A percentile compares a stretch with the other conserved stretches of the same genome.
phyloP scores from a whole-genome alignment of 2,797 vertebrate species.

The Meriones psammophilus region DNA sequence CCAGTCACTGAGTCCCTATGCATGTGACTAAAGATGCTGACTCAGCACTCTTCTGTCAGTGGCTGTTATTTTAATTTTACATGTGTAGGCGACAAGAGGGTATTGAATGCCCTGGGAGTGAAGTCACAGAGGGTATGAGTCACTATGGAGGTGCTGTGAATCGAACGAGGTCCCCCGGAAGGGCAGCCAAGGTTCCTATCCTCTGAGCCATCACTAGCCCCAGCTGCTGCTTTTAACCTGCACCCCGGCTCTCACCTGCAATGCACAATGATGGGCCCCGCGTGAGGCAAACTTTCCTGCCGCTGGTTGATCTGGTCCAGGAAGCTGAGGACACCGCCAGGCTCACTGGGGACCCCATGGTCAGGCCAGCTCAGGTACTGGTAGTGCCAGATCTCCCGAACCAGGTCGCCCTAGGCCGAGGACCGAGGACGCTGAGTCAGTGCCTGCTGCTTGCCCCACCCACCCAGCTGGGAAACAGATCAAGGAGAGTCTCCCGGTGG shows the following conservation, averaged over 20 bases:
- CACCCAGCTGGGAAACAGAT: not conserved
- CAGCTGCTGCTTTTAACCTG: not conserved
- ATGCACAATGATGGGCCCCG: slow-evolving; percentile 96
- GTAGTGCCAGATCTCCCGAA: slow-evolving; percentile 94
- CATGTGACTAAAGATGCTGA: not conserved
- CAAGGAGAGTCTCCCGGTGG: not conserved
- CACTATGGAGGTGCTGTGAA: not conserved
- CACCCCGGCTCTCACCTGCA: slow-evolving; percentile 92
- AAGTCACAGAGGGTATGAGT: not conserved
- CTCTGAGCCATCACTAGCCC: not conserved
- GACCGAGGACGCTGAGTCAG: not conserved
- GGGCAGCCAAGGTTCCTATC: not conserved
- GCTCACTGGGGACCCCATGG: slow-evolving; percentile 95
- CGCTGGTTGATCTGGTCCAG: slow-evolving; percentile 94
- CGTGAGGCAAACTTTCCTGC: slow-evolving; percentile 89
- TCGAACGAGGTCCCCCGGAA: not conserved
- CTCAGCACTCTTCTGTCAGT: not conserved
- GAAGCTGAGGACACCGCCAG: slow-evolving; percentile 96
- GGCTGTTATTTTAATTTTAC: not conserved
- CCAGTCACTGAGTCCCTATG: rapidly evolving
- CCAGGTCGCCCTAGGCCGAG: slow-evolving; percentile 73
- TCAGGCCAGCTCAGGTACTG: slow-evolving; percentile 99
- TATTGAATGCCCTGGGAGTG: not conserved
- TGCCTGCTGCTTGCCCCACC: not conserved
- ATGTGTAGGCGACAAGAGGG: not conserved